These are phyloP conservation scores for Psilanteris sp. DNA, from an alignment of 1,140 invertebrate genomes.

Conservation along the genomic window DNA sequence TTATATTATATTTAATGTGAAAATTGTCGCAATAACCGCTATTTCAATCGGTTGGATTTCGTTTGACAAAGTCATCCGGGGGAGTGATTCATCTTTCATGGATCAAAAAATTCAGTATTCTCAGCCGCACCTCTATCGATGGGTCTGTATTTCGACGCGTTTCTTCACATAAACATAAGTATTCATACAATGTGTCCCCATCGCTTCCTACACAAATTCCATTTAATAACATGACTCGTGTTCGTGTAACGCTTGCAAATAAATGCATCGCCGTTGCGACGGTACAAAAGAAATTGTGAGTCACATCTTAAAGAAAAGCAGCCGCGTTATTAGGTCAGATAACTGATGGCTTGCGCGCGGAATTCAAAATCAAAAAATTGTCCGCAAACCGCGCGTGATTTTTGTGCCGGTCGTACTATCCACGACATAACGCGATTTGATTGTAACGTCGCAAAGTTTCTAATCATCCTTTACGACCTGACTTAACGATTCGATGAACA, in stretches of 20 bases:
- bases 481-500: conserved; percentile 1
- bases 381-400: neutral
- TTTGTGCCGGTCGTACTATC: no score
- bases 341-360: conserved; percentile 18
- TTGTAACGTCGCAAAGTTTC: neutral
- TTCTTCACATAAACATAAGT: conserved; percentile 55
- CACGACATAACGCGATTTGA: conserved; percentile 25
- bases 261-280: conserved; percentile 12
- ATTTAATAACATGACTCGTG: conserved; percentile 39
- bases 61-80: conserved; percentile 18
- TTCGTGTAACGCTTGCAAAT: conserved; percentile 53
- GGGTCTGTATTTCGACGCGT: conserved; percentile 28
- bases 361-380: conserved; percentile 14
- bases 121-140: conserved; percentile 29
- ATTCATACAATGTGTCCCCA: conserved; percentile 47
- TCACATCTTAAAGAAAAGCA: conserved; percentile 43
- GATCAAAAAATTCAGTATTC: conserved; percentile 26
- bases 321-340: conserved; percentile 25
- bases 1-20: no score
- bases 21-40: no score
- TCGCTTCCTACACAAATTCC: conserved; percentile 63
- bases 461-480: conserved; percentile 12
- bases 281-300: conserved; percentile 32
- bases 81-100: conserved; percentile 23
- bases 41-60: neutral